Percentiles rank a stretch among this genome's conserved stretches.
Evolutionary conservation across 2,888 invertebrate species (phyloP).

Genomic region (Xanthorhoe designata): DNA sequence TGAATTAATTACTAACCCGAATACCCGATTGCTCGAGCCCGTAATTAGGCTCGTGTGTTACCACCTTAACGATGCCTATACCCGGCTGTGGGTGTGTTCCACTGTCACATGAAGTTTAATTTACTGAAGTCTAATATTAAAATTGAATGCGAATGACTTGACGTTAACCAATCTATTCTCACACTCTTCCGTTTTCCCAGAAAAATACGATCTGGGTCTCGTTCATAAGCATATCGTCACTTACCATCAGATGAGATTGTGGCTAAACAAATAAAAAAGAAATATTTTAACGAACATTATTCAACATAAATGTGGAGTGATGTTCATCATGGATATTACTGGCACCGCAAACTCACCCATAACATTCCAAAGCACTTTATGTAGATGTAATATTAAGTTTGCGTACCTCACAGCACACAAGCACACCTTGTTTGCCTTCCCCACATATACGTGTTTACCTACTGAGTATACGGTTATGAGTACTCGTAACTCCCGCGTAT

Average conservation of each 20-base stretch:
- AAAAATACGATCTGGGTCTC: no score
- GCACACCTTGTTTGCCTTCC: constrained; percentile 46
- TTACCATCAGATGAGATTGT: no score
- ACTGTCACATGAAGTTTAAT: constrained; percentile 24
- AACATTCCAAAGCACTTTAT: constrained; percentile 18
- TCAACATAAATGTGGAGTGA: background rate
- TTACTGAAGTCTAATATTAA: constrained; percentile 2
- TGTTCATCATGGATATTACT: constrained; percentile 13
- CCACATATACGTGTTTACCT: constrained; percentile 44
- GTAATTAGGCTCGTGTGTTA: constrained; percentile 45
- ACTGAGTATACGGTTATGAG: background rate
- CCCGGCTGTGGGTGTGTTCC: constrained; percentile 32
- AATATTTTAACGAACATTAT: background rate
- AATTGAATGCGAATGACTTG: constrained; percentile 3
- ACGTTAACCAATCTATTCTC: background rate
- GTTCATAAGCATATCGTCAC: no score
- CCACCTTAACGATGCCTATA: constrained; percentile 43
- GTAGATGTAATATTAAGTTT: constrained; percentile 33
- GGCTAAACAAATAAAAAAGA: no score
- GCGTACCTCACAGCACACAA: constrained; percentile 28
- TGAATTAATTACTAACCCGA: constrained; percentile 56
- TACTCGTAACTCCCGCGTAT: background rate
- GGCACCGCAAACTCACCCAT: constrained; percentile 12
- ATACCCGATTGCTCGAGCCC: constrained; percentile 47
- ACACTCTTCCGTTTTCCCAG: no score